Evolutionary conservation across 2,113 vertebrate genomes (phyloP).

Genomic region (Rhabdornis inornatus): DNA sequence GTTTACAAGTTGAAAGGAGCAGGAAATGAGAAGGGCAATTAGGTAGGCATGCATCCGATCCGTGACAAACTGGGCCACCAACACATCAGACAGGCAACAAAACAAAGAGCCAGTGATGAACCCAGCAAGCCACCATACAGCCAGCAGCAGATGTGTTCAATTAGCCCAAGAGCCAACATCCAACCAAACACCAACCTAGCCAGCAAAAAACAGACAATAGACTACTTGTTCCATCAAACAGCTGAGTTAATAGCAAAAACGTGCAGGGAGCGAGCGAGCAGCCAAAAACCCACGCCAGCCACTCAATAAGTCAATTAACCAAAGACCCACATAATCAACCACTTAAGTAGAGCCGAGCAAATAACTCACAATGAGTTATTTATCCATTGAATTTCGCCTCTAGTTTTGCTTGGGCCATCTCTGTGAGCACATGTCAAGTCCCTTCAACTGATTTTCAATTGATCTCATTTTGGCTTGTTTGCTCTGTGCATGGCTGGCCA

Average conservation of each 20-base stretch:
- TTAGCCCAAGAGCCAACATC: conserved; percentile 66
- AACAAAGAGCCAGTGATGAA: conserved; percentile 55
- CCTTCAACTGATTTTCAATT: conserved; percentile 30
- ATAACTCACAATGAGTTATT: conserved; percentile 55
- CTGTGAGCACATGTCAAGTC: conserved; percentile 1
- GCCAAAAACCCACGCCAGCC: conserved; percentile 56
- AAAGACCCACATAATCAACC: conserved; percentile 61
- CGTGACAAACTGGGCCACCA: not conserved
- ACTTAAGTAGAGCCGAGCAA: conserved; percentile 41
- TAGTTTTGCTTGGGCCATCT: conserved; percentile 41
- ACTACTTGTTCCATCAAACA: conserved; percentile 68
- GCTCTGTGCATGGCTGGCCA: not conserved
- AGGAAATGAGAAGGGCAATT: not conserved
- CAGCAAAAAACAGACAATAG: conserved; percentile 62
- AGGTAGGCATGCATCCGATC: not conserved
- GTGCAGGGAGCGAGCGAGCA: conserved; percentile 33
- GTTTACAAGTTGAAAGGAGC: not conserved
- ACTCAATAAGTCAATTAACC: conserved; percentile 66
- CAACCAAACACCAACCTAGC: conserved; percentile 66
- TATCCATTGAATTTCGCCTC: conserved; percentile 34
- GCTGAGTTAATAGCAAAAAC: conserved; percentile 70
- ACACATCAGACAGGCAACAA: not conserved
- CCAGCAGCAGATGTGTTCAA: conserved; percentile 67
- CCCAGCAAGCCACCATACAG: conserved; percentile 18
- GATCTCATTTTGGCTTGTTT: conserved; percentile 25